phyloP scores from a whole-genome alignment of 92 coral and sea anemone genomes.

The Hydrozoanthus gracilis region DNA sequence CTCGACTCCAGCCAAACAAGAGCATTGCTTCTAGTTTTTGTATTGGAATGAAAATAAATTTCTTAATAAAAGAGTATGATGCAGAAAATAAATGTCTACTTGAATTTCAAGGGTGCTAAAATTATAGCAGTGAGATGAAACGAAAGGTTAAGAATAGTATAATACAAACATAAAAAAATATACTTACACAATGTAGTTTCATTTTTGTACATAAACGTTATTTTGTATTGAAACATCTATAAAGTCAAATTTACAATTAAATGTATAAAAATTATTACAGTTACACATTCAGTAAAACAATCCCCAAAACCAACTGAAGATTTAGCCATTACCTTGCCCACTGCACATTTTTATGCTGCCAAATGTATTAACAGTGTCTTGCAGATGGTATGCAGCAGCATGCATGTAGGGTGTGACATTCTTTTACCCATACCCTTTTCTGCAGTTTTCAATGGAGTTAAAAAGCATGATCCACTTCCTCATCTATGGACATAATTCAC shows the following conservation, averaged over 20 bases:
- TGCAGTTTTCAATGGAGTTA: slow-evolving; percentile 29
- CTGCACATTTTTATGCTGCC: slow-evolving; percentile 62
- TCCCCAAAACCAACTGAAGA: too few relatives aligned
- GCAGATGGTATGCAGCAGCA: slow-evolving; percentile 59
- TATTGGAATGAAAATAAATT: background rate
- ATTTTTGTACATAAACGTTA: too few relatives aligned
- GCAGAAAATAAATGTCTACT: background rate
- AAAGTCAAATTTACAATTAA: background rate
- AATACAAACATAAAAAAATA: too few relatives aligned
- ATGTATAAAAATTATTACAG: background rate
- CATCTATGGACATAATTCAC: background rate
- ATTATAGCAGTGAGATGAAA: too few relatives aligned
- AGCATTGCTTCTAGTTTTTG: background rate
- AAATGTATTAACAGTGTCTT: slow-evolving; percentile 52
- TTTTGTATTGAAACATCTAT: too few relatives aligned
- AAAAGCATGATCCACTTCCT: slow-evolving; percentile 60
- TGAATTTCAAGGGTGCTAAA: background rate
- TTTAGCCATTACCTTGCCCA: slow-evolving; percentile 79
- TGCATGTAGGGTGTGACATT: slow-evolving; percentile 71
- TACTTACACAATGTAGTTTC: too few relatives aligned
- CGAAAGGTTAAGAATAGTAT: too few relatives aligned
- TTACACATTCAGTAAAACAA: background rate
- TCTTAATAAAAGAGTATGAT: background rate
- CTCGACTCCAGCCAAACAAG: slow-evolving; percentile 58
- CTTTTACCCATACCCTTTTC: slow-evolving; percentile 51